Conservation (phyloP, 2,113 vertebrate species). For the Noctilio leporinus region DNA sequence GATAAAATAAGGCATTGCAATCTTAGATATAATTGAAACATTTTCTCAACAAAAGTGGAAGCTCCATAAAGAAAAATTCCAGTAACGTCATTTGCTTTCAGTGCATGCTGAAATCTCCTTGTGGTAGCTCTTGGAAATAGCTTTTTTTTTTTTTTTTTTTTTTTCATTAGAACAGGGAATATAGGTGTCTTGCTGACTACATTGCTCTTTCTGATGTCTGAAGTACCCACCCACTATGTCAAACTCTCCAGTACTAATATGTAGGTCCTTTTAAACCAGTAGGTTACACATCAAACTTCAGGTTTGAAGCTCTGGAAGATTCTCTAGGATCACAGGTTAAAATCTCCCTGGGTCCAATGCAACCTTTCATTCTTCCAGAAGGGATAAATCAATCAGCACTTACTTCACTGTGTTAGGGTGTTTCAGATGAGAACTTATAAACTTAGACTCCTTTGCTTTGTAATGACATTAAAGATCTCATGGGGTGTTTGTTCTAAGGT, state of each 20-base stretch:
- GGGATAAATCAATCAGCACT: constrained; percentile 65
- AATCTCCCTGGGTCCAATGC: constrained; percentile 65
- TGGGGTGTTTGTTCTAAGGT: constrained; percentile 60
- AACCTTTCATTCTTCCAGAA: constrained; percentile 72
- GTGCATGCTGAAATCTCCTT: constrained; percentile 23
- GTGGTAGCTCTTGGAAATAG: constrained; percentile 35
- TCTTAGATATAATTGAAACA: not conserved
- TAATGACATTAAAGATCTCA: constrained; percentile 70
- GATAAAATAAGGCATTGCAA: not conserved
- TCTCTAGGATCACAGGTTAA: constrained; percentile 72
- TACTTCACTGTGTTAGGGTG: constrained; percentile 60
- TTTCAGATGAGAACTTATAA: constrained; percentile 70
- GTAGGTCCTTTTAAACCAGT: constrained; percentile 67
- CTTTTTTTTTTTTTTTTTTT: constrained; percentile 30
- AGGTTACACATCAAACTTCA: constrained; percentile 70
- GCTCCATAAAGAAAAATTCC: not conserved
- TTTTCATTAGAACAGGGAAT: constrained; percentile 52
- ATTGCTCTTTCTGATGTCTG: constrained; percentile 66
- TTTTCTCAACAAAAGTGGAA: not conserved
- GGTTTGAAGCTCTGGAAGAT: constrained; percentile 73
- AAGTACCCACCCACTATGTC: constrained; percentile 65
- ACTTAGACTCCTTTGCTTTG: constrained; percentile 66
- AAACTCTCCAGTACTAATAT: constrained; percentile 60
- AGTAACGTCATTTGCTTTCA: not conserved
- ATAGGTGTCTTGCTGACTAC: constrained; percentile 58